Evolutionary conservation across 2,797 vertebrate species (phyloP), one percentile per base, ranked within the genome.

Genomic region (Nyctibius grandis): DNA sequence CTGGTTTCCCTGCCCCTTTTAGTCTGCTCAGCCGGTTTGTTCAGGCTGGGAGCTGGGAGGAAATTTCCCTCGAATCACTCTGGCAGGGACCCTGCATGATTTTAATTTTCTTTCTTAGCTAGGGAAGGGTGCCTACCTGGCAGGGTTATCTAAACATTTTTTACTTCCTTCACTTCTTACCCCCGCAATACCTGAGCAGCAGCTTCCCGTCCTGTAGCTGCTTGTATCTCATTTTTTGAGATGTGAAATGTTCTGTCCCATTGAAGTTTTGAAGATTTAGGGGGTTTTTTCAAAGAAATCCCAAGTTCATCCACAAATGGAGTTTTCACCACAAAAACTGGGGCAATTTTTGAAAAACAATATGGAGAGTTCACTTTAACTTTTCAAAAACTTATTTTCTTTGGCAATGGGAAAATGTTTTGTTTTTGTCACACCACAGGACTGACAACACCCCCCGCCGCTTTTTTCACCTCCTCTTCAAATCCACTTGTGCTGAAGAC

Each of bases 371-470:
- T 85, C 15, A n/a, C 34, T 15, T 45, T 44, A 60, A 53, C 28
- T 72, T 88, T 42, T 13, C 48, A 72, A 83, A 91, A 69, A 1
- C 14, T 28, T 10, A 2, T 79, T 86, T 86, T n/a, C 26, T 33
- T 38, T 77, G 15, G 4, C 47, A 86, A 29, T 53, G 28, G 40
- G 33, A 63, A 75, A 87, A 54, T 63, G 21, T 15, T 72, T 77
- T 69, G 20, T 0, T 73, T 73, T 33, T 56, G 16, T 85, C 57
- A 57, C 34, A 42, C 23, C 8, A 6, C 1, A 9, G 26, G 59
- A 85, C 45, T 63, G 21, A 64, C 16, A 44, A 9, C 22, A 54
- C 14, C 3, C 12, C 19, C 21, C 2, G 0, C 8, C 1, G 1
- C 11, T 86, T 57, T 7, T 77, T 83, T 84, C 29, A 34, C 14